These are phyloP conservation scores for Chrysemys picta DNA, from an alignment of 2,113 vertebrate genomes.

Conservation along the genomic window DNA sequence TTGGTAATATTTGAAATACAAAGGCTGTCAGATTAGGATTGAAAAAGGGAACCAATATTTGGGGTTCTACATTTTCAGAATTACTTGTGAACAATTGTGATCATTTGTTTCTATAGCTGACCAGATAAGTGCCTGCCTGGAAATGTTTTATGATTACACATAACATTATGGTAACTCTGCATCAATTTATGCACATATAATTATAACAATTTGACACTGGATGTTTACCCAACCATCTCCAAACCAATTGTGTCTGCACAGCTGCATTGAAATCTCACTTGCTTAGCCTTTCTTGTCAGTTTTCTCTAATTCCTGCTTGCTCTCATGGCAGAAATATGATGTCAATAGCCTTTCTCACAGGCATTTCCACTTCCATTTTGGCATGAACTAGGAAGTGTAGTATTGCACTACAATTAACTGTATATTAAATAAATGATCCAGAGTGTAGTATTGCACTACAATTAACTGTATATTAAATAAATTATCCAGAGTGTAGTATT, in stretches of 20 bases:
- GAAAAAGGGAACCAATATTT: constrained; percentile 29
- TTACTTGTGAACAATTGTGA: background rate
- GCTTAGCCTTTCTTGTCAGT: background rate
- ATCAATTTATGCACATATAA: background rate
- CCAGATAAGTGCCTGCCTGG: background rate
- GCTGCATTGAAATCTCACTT: background rate
- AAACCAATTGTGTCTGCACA: constrained; percentile 1
- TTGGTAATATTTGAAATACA: background rate
- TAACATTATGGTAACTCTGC: constrained; percentile 17
- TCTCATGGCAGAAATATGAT: background rate
- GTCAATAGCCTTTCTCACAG: background rate
- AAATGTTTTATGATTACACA: background rate
- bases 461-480: background rate
- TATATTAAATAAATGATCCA: background rate
- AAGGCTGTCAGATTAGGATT: background rate
- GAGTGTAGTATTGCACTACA: background rate
- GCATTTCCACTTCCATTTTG: background rate
- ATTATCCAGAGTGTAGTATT: background rate
- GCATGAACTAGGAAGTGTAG: background rate
- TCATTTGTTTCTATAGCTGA: background rate
- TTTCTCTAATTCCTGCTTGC: background rate
- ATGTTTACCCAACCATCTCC: background rate
- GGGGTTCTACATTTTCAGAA: background rate
- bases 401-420: background rate
- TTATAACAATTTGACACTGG: constrained; percentile 28